phyloP scores from a whole-genome alignment of 2,888 invertebrate genomes.

The Eucera pruinosa region DNA sequence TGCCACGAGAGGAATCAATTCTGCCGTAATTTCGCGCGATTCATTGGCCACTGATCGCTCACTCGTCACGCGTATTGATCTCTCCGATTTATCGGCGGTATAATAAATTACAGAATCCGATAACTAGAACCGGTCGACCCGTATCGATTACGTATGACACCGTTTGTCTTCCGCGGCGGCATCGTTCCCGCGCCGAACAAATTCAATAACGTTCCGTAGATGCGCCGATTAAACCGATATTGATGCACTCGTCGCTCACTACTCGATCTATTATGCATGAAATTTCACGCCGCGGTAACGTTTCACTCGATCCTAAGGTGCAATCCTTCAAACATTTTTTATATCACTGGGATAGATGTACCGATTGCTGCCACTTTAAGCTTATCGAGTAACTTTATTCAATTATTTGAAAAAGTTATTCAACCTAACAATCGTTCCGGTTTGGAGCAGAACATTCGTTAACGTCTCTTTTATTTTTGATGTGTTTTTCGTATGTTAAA shows the following conservation, averaged over 20 bases:
- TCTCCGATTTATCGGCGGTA: neutral
- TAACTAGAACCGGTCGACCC: neutral
- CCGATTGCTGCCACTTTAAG: too few species aligned
- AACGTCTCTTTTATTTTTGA: too few species aligned
- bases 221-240: slow-evolving; percentile 41
- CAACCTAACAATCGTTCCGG: too few species aligned
- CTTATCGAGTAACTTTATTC: too few species aligned
- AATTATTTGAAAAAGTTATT: too few species aligned
- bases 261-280: slow-evolving; percentile 16
- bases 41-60: slow-evolving; percentile 14
- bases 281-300: neutral
- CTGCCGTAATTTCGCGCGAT: neutral
- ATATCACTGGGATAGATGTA: too few species aligned
- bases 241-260: neutral
- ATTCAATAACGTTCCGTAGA: slow-evolving; percentile 43
- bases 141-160: slow-evolving; percentile 25
- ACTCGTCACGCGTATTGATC: neutral
- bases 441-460: too few species aligned
- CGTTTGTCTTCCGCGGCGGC: slow-evolving; percentile 31
- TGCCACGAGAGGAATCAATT: neutral
- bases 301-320: neutral
- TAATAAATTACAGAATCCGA: slow-evolving; percentile 25
- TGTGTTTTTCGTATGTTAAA: too few species aligned
- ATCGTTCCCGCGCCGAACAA: slow-evolving; percentile 4
- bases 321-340: neutral